Evolutionary conservation across 1,140 invertebrate genomes (phyloP).

Genomic region (Geopemphigus sp.): DNA sequence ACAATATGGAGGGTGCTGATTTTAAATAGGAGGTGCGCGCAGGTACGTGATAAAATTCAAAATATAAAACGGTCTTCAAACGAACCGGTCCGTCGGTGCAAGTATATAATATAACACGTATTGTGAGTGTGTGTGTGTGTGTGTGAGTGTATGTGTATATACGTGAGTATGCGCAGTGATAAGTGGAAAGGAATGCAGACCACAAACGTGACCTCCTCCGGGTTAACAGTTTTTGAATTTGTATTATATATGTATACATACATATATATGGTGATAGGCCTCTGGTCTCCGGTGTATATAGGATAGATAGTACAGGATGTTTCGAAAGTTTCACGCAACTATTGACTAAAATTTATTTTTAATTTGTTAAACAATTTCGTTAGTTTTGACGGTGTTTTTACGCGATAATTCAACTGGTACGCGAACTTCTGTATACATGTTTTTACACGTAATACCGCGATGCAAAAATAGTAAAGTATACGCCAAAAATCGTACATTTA

Average conservation of each 20-base stretch:
- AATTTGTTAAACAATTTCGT: too few relatives aligned
- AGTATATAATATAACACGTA: background rate
- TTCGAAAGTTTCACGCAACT: too few relatives aligned
- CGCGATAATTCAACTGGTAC: too few relatives aligned
- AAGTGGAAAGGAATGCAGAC: slow-evolving; percentile 48
- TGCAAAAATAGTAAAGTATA: too few relatives aligned
- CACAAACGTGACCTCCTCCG: slow-evolving; percentile 48
- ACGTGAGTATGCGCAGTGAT: background rate
- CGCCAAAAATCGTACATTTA: too few relatives aligned
- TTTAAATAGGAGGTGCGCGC: background rate
- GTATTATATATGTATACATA: background rate
- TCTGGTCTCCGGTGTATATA: background rate
- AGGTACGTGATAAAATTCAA: slow-evolving; percentile 8
- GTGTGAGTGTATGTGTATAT: background rate
- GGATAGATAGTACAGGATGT: too few relatives aligned
- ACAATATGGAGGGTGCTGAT: background rate
- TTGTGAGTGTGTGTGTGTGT: background rate
- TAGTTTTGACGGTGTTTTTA: too few relatives aligned
- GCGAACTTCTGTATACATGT: too few relatives aligned
- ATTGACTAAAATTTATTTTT: too few relatives aligned
- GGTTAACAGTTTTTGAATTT: slow-evolving; percentile 44
- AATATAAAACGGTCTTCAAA: slow-evolving; percentile 9
- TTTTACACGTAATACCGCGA: too few relatives aligned
- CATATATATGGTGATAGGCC: background rate
- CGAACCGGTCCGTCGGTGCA: background rate